Evolutionary conservation across 2,797 vertebrate species (phyloP).

Genomic region (Microctenopoma steveboyesi): DNA sequence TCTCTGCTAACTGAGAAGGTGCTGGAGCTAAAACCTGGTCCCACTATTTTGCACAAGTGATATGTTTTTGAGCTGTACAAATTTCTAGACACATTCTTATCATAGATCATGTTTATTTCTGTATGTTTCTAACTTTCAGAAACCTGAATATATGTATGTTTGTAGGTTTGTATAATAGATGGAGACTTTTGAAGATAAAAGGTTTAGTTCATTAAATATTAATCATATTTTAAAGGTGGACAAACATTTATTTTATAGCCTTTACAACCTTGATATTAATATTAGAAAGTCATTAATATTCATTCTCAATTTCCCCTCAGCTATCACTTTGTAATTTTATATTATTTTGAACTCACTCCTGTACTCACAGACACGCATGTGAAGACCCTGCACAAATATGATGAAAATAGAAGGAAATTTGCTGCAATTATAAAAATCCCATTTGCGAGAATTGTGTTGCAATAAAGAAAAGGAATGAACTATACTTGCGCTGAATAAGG

Average conservation of each 20-base stretch:
- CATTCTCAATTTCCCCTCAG: background rate
- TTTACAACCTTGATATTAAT: slow-evolving; percentile 1
- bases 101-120: background rate
- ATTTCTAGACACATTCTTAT: background rate
- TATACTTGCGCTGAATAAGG: slow-evolving; percentile 55
- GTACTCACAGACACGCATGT: slow-evolving; percentile 20
- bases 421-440: slow-evolving; percentile 51
- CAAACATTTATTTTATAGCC: background rate
- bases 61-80: slow-evolving; percentile 2
- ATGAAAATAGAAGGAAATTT: slow-evolving; percentile 38
- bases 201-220: slow-evolving; percentile 1
- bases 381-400: slow-evolving; percentile 19
- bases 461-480: slow-evolving; percentile 39
- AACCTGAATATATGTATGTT: background rate
- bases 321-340: slow-evolving; percentile 10
- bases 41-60: slow-evolving; percentile 7
- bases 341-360: slow-evolving; percentile 13
- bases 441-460: slow-evolving; percentile 32
- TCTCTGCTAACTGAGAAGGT: slow-evolving; percentile 25
- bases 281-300: slow-evolving; percentile 11
- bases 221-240: background rate
- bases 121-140: background rate
- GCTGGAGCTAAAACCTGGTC: slow-evolving; percentile 37
- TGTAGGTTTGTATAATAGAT: slow-evolving; percentile 2
- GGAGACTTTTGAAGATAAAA: background rate